phyloP scores from a whole-genome alignment of 1,140 invertebrate species.

The Muscidifurax raptorellus region DNA sequence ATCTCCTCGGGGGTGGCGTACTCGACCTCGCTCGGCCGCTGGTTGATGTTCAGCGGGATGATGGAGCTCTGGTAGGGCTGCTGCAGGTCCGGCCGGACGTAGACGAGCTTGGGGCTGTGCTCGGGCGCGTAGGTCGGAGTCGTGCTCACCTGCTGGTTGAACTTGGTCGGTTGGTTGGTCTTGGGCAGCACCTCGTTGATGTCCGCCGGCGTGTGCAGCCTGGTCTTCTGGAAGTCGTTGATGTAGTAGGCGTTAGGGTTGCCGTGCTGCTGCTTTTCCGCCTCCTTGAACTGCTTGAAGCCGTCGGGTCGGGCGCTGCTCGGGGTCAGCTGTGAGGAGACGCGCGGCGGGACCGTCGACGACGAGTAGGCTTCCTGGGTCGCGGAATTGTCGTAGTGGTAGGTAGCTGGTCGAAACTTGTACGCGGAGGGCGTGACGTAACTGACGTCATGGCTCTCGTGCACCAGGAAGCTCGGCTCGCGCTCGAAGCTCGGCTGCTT shows the following conservation, averaged over 20 bases:
- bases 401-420: slow-evolving; percentile 65
- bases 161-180: slow-evolving; percentile 64
- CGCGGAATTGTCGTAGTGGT: slow-evolving; percentile 47
- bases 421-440: slow-evolving; percentile 66
- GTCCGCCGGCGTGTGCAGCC: slow-evolving; percentile 63
- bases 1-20: slow-evolving; percentile 72
- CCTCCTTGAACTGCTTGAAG: slow-evolving; percentile 25
- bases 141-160: slow-evolving; percentile 54
- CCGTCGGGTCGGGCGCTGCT: slow-evolving; percentile 16
- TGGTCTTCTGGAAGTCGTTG: slow-evolving; percentile 63
- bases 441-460: slow-evolving; percentile 70
- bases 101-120: slow-evolving; percentile 58
- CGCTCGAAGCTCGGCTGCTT: slow-evolving; percentile 66
- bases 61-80: slow-evolving; percentile 64
- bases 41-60: slow-evolving; percentile 63
- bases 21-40: slow-evolving; percentile 59
- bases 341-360: slow-evolving; percentile 49
- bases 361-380: slow-evolving; percentile 39
- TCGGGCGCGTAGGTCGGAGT: slow-evolving; percentile 40
- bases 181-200: slow-evolving; percentile 71
- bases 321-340: slow-evolving; percentile 18
- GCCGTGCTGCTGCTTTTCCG: slow-evolving; percentile 15
- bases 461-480: slow-evolving; percentile 67
- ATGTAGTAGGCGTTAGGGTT: slow-evolving; percentile 64
- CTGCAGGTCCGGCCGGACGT: slow-evolving; percentile 59